Conservation (phyloP, 2,888 invertebrate genomes). For the Drosophila mercatorum region DNA sequence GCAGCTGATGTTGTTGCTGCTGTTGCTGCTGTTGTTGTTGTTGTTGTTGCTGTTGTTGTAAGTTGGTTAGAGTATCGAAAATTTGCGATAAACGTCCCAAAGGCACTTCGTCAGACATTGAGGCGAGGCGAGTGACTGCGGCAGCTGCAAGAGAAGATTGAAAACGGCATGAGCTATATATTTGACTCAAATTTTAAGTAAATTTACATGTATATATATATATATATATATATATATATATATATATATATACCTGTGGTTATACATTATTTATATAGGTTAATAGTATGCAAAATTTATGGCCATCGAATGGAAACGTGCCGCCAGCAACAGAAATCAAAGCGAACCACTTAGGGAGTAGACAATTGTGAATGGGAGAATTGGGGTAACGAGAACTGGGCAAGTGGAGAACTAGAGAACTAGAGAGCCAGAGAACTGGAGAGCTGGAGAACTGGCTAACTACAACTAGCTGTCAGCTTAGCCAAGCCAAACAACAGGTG, state of each 20-base stretch:
- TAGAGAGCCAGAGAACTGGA: background rate
- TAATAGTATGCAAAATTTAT: constrained; percentile 9
- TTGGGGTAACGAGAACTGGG: background rate
- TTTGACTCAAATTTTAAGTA: background rate
- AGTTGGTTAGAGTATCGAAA: constrained; percentile 91
- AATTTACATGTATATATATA: background rate
- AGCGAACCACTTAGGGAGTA: background rate
- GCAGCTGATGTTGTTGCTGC: constrained; percentile 83
- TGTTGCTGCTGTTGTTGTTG: constrained; percentile 79
- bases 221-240: background rate
- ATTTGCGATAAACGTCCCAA: constrained; percentile 92
- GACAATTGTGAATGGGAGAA: background rate
- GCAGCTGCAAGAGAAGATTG: constrained; percentile 32
- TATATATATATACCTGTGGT: background rate
- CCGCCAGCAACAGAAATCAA: constrained; percentile 6
- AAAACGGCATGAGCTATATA: background rate
- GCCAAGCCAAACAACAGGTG: constrained; percentile 61
- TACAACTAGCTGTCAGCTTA: constrained; percentile 3
- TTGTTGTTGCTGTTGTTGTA: constrained; percentile 87
- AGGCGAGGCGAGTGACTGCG: constrained; percentile 36
- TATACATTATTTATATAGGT: background rate
- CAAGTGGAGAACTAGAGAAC: background rate
- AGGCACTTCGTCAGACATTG: constrained; percentile 88
- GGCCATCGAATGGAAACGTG: constrained; percentile 12
- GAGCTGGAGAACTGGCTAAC: background rate